Percentiles rank a stretch among this genome's conserved stretches.
Conservation (phyloP, 2,797 vertebrate genomes). For the Diglossa cyanea region DNA sequence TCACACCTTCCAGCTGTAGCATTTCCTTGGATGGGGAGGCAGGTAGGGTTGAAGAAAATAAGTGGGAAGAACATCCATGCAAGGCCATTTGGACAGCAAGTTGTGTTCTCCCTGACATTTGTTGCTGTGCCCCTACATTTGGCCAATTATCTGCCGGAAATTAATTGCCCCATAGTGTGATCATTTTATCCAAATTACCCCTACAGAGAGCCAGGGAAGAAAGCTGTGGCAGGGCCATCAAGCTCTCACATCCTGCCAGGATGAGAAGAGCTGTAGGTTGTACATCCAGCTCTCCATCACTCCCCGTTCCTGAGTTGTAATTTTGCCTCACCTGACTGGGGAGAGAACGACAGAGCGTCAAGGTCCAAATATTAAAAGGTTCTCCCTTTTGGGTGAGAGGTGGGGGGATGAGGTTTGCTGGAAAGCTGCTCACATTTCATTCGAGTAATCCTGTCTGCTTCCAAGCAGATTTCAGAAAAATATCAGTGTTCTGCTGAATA, state of each 20-base stretch:
- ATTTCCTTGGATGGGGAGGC: background rate
- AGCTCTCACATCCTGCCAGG: background rate
- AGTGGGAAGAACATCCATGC: background rate
- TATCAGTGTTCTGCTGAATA: conserved; percentile 65
- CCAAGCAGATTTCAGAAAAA: conserved; percentile 66
- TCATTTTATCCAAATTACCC: background rate
- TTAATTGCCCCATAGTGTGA: background rate
- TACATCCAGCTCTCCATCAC: background rate
- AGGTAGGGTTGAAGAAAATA: background rate
- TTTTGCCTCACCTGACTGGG: background rate
- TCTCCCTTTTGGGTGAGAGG: background rate
- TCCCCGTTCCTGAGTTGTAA: background rate
- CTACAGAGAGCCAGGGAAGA: background rate
- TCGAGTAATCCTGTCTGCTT: conserved; percentile 63
- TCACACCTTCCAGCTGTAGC: accelerated
- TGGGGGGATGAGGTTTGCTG: conserved; percentile 34
- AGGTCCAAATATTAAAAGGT: background rate
- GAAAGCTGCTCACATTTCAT: conserved; percentile 58
- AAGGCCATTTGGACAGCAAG: background rate
- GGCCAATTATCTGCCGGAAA: background rate
- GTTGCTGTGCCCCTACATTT: background rate
- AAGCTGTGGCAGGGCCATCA: background rate
- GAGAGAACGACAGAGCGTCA: accelerated
- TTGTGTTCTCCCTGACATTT: accelerated
- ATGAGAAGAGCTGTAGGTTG: background rate